These are phyloP conservation scores for Pseudochaenichthys georgianus DNA, from an alignment of 2,797 vertebrate species.

Conservation along the genomic window DNA sequence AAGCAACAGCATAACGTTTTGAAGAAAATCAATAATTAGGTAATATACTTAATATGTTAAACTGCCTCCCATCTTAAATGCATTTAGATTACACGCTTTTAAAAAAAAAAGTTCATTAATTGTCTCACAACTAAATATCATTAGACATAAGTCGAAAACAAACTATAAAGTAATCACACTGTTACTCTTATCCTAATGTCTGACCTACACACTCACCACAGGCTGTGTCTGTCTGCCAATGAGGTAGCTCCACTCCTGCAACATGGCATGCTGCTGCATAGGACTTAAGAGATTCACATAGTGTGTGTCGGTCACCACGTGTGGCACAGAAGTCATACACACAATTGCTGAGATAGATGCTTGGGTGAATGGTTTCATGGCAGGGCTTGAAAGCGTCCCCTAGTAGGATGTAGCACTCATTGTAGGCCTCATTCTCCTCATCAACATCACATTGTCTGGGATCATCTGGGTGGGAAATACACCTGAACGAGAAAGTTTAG, in stretches of 20 bases:
- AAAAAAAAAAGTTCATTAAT: background rate
- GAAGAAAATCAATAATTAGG: background rate
- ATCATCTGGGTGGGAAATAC: conserved; percentile 60
- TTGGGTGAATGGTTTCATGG: conserved; percentile 83
- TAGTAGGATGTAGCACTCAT: conserved; percentile 72
- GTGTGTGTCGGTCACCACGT: conserved; percentile 72
- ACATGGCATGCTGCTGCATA: conserved; percentile 85
- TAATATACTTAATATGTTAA: background rate
- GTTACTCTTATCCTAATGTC: background rate
- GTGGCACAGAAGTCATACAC: conserved; percentile 87
- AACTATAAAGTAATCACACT: too few relatives aligned
- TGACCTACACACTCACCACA: conserved; percentile 81
- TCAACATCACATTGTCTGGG: conserved; percentile 68
- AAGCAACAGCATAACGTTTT: conserved; percentile 1
- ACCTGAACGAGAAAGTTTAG: conserved; percentile 67
- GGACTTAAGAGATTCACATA: conserved; percentile 85
- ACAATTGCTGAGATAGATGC: conserved; percentile 84
- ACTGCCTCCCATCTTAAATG: background rate
- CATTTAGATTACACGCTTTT: background rate
- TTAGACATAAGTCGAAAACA: background rate
- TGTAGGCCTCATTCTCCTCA: conserved; percentile 66
- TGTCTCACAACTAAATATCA: background rate
- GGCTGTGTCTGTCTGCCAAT: conserved; percentile 82
- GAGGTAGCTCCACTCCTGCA: conserved; percentile 77
- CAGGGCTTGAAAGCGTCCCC: conserved; percentile 82